Conservation (phyloP, 2,113 vertebrate species). For the Chunga burmeisteri region DNA sequence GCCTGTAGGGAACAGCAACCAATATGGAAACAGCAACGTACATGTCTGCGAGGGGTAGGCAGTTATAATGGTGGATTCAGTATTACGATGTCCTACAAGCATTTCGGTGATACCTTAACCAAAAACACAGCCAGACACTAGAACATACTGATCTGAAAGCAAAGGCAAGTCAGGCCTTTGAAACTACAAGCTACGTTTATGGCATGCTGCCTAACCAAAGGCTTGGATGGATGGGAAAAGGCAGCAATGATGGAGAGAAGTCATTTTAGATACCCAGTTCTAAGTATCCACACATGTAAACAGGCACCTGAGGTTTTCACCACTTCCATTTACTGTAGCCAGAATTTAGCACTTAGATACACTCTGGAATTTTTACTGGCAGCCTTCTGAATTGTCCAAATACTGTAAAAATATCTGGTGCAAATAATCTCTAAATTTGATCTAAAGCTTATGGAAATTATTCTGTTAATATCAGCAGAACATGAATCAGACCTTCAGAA, state of each 20-base stretch:
- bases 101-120: neutral
- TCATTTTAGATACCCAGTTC: fast-evolving
- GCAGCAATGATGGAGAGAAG: neutral
- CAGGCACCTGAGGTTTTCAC: neutral
- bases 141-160: neutral
- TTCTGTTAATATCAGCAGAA: neutral
- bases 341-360: neutral
- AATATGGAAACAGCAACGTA: neutral
- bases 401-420: neutral
- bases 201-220: neutral
- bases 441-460: neutral
- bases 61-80: fast-evolving
- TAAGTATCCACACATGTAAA: neutral
- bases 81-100: neutral
- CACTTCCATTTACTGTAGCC: neutral
- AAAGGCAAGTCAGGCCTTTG: fast-evolving
- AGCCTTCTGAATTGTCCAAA: neutral
- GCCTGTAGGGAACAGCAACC: neutral
- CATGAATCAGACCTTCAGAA: neutral
- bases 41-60: neutral
- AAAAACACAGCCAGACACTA: neutral
- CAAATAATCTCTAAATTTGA: neutral
- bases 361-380: neutral
- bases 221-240: neutral
- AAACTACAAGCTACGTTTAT: neutral